Evolutionary conservation across 2,797 vertebrate genomes (phyloP).

Genomic region (Prunella strophiata): DNA sequence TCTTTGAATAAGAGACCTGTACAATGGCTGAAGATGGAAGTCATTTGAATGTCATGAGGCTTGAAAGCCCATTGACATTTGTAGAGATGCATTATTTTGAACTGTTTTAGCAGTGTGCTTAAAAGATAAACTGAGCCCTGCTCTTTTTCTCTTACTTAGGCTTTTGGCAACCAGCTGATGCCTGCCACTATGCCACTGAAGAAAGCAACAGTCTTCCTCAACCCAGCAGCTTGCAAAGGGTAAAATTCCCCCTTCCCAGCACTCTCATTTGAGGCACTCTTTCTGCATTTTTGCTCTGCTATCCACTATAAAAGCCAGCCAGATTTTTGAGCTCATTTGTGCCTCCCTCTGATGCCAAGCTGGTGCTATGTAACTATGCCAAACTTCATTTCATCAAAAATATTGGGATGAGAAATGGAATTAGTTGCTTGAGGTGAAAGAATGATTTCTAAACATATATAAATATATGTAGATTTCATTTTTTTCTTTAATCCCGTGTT

Average conservation of each 20-base stretch:
- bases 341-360: slow-evolving; percentile 27
- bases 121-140: not conserved
- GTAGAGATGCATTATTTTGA: not conserved
- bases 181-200: slow-evolving; percentile 80
- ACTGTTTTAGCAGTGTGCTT: not conserved
- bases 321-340: slow-evolving; percentile 21
- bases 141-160: slow-evolving; percentile 71
- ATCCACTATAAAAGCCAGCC: not conserved
- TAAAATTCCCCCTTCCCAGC: slow-evolving; percentile 59
- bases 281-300: not conserved
- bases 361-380: not conserved
- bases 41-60: not conserved
- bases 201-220: slow-evolving; percentile 92
- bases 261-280: not conserved
- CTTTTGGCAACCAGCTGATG: slow-evolving; percentile 85
- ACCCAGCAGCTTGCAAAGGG: slow-evolving; percentile 90
- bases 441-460: not conserved
- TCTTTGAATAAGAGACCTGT: not conserved
- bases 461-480: not conserved
- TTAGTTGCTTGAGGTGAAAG: not conserved
- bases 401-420: not conserved
- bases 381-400: not conserved
- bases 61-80: slow-evolving; percentile 3
- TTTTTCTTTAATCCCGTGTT: not conserved
- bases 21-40: not conserved